phyloP scores from a whole-genome alignment of 2,888 invertebrate genomes.

The Trachelus stipa region DNA sequence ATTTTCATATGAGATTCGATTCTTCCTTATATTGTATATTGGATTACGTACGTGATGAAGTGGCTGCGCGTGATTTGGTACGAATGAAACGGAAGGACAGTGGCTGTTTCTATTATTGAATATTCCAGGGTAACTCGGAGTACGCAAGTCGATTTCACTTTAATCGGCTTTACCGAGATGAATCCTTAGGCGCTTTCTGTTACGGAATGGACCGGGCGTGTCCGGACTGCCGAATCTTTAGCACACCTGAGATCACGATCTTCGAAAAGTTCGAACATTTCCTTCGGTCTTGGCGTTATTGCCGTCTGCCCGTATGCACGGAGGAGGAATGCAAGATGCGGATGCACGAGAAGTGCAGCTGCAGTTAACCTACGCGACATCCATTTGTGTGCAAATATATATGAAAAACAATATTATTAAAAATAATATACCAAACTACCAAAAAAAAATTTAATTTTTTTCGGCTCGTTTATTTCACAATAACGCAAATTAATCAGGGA shows the following conservation, averaged over 20 bases:
- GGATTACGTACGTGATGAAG: background rate
- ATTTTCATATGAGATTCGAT: background rate
- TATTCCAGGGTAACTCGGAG: background rate
- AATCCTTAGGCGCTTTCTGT: background rate
- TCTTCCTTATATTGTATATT: background rate
- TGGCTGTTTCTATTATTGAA: background rate
- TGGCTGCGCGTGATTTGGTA: background rate
- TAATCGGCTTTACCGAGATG: background rate
- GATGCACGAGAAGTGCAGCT: background rate
- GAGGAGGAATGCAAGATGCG: background rate
- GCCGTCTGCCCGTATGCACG: background rate
- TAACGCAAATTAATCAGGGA: background rate
- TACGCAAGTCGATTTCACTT: background rate
- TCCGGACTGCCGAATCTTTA: background rate
- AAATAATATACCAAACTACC: too few species aligned
- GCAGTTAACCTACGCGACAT: background rate
- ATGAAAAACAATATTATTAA: too few species aligned
- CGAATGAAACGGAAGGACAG: background rate
- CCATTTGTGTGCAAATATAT: too few species aligned
- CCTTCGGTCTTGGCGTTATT: background rate
- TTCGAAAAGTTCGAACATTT: background rate
- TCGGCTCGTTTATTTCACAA: background rate
- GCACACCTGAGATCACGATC: background rate
- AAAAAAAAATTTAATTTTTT: too few species aligned
- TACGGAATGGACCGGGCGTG: background rate